phyloP scores from a whole-genome alignment of 2,888 invertebrate species.

The Hemicrepidius hirtus region DNA sequence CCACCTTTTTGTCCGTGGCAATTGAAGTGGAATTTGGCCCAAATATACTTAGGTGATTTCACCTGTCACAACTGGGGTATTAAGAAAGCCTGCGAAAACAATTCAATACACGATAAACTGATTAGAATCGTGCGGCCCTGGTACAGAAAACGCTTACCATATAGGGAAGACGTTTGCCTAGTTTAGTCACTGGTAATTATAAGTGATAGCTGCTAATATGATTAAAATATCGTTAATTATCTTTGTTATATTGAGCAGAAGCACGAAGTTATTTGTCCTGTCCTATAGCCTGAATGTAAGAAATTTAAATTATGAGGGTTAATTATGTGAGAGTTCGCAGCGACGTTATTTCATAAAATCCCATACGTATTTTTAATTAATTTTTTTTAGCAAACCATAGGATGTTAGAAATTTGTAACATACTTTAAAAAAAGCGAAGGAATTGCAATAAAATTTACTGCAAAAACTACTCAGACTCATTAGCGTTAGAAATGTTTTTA shows the following conservation, averaged over 20 bases:
- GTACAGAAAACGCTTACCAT: slow-evolving; percentile 67
- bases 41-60: slow-evolving; percentile 32
- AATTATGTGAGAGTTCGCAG: too few relatives aligned
- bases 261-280: neutral
- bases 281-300: neutral
- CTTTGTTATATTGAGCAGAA: slow-evolving; percentile 2
- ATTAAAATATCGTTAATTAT: slow-evolving; percentile 44
- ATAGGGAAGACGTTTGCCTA: slow-evolving; percentile 70
- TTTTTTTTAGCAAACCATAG: too few relatives aligned
- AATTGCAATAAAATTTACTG: too few relatives aligned
- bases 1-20: slow-evolving; percentile 10
- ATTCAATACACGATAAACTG: slow-evolving; percentile 60
- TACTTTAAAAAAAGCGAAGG: too few relatives aligned
- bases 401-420: too few relatives aligned
- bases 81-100: slow-evolving; percentile 62
- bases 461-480: too few relatives aligned
- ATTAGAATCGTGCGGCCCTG: slow-evolving; percentile 66
- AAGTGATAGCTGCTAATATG: slow-evolving; percentile 58
- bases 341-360: too few relatives aligned
- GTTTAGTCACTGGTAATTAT: slow-evolving; percentile 64
- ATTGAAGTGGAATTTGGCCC: slow-evolving; percentile 21
- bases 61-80: slow-evolving; percentile 45
- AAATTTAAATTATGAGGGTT: slow-evolving; percentile 1
- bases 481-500: too few relatives aligned
- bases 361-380: too few relatives aligned